Evolutionary conservation across 2,113 vertebrate genomes (phyloP).

Genomic region (Isichthys henryi): DNA sequence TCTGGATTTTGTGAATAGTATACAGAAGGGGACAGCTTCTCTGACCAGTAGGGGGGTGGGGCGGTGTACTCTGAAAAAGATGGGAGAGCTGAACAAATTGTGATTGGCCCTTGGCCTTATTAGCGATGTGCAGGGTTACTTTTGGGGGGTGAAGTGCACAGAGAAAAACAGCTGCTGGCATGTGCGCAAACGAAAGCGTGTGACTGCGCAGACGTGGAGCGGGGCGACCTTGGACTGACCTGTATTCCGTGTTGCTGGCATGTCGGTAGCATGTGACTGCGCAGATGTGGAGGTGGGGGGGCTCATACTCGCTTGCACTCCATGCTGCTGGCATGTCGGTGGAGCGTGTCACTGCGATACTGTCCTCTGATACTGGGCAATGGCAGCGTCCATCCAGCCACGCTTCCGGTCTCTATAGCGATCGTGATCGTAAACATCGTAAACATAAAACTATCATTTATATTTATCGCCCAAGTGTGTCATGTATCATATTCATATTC

Average conservation of each 20-base stretch:
- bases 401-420: neutral
- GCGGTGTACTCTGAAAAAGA: neutral
- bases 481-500: neutral
- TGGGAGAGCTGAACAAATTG: neutral
- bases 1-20: neutral
- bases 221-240: fast-evolving
- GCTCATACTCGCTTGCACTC: neutral
- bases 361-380: too few relatives aligned
- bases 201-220: neutral
- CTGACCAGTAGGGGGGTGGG: neutral
- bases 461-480: neutral
- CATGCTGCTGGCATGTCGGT: neutral
- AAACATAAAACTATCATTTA: neutral
- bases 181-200: neutral
- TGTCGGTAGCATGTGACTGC: neutral
- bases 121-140: neutral
- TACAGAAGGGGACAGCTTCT: neutral
- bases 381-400: neutral
- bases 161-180: neutral
- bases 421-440: neutral
- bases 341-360: neutral
- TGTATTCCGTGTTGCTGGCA: neutral
- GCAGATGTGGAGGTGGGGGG: neutral
- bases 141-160: neutral
- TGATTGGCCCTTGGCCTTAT: neutral